Evolutionary conservation across 1,140 invertebrate genomes (phyloP).

Genomic region (Atta colombica): DNA sequence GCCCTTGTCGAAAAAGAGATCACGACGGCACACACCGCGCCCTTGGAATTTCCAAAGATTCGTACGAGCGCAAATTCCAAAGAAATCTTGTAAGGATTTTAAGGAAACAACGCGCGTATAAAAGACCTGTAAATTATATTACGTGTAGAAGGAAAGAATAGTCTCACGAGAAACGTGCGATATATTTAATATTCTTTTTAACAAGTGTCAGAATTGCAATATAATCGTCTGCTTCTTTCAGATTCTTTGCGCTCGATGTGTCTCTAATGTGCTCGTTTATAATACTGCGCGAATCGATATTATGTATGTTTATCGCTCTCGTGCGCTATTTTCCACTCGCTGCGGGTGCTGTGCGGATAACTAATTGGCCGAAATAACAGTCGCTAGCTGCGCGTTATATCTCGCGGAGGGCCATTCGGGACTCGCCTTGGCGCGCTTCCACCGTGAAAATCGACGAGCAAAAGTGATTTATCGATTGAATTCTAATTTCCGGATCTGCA

Average conservation of each 20-base stretch:
- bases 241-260: background rate
- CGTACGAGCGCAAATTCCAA: background rate
- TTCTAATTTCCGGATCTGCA: slow-evolving; percentile 49
- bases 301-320: background rate
- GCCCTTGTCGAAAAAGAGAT: slow-evolving; percentile 41
- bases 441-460: slow-evolving; percentile 43
- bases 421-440: slow-evolving; percentile 33
- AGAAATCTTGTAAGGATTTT: background rate
- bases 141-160: background rate
- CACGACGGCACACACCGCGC: background rate
- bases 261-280: slow-evolving; percentile 14
- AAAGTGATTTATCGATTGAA: slow-evolving; percentile 62
- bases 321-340: slow-evolving; percentile 15
- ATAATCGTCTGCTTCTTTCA: background rate
- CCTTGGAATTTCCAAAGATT: slow-evolving; percentile 28
- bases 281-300: background rate
- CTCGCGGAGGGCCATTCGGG: slow-evolving; percentile 20
- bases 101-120: background rate
- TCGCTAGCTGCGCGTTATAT: slow-evolving; percentile 36
- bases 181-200: background rate
- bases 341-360: background rate
- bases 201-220: background rate
- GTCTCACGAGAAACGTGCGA: background rate
- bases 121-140: background rate
- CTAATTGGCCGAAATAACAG: slow-evolving; percentile 59